A percentile compares a stretch with the other conserved stretches of the same genome.
phyloP scores from a whole-genome alignment of 2,888 invertebrate genomes.

The Drosophila greeni region DNA sequence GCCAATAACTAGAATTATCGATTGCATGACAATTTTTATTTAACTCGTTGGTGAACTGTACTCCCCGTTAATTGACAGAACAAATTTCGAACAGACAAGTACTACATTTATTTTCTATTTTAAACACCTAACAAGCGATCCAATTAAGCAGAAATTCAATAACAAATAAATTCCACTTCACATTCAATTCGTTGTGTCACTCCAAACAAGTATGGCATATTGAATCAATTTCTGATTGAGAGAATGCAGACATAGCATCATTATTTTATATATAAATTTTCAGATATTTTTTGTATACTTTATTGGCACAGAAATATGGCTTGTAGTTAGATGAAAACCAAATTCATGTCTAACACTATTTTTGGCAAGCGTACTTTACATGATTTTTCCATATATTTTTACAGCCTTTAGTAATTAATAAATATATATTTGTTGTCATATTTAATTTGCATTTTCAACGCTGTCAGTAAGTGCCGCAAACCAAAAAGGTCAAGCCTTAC shows the following conservation, averaged over 20 bases:
- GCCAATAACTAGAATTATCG: slow-evolving; percentile 8
- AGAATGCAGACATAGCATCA: neutral
- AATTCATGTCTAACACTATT: neutral
- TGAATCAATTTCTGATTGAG: slow-evolving; percentile 1
- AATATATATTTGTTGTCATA: neutral
- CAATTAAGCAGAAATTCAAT: slow-evolving; percentile 15
- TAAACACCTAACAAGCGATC: neutral
- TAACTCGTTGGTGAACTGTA: neutral
- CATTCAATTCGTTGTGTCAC: neutral
- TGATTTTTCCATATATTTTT: neutral
- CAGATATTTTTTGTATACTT: too few species aligned
- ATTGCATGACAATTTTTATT: neutral
- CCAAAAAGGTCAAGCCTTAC: slow-evolving; percentile 4
- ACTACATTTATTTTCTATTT: neutral
- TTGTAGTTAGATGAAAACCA: neutral
- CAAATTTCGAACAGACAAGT: neutral
- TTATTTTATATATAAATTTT: neutral
- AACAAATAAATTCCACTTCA: slow-evolving; percentile 9
- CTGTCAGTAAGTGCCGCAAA: neutral
- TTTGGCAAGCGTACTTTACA: neutral
- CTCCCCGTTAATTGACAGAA: slow-evolving; percentile 17
- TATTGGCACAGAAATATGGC: neutral
- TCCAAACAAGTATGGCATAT: neutral
- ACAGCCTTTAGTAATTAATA: neutral
- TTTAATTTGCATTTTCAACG: neutral